Conservation (phyloP, 2,888 invertebrate species). For the Portevinia maculata region DNA sequence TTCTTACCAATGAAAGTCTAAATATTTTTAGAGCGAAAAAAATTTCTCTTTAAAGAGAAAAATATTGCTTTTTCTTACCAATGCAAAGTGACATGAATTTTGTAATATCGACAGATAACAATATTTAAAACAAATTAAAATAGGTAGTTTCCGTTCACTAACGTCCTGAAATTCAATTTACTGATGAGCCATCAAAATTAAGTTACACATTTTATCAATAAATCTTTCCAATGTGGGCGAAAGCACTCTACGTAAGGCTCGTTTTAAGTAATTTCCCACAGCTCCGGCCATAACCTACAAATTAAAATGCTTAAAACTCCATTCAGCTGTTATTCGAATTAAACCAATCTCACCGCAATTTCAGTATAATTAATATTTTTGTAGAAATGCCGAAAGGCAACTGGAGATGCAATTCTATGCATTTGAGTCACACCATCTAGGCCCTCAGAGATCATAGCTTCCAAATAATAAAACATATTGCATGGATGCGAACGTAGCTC, state of each 20-base stretch:
- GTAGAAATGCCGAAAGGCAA: constrained; percentile 43
- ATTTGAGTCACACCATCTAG: constrained; percentile 74
- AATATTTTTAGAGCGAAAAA: too few relatives aligned
- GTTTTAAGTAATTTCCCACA: constrained; percentile 33
- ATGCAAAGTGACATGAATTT: too few relatives aligned
- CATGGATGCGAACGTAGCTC: constrained; percentile 76
- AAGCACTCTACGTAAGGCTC: constrained; percentile 5
- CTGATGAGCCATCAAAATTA: background rate
- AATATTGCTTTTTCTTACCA: too few relatives aligned
- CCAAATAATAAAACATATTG: constrained; percentile 75
- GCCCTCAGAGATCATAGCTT: constrained; percentile 76
- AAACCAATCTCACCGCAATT: constrained; percentile 18
- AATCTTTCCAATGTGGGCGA: constrained; percentile 26
- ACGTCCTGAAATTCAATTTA: background rate
- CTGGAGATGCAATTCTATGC: constrained; percentile 47
- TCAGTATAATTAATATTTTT: constrained; percentile 65
- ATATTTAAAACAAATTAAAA: too few relatives aligned
- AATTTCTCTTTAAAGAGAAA: too few relatives aligned
- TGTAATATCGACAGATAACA: too few relatives aligned
- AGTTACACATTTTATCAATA: constrained; percentile 33
- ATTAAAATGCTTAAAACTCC: background rate
- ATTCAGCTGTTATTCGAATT: background rate
- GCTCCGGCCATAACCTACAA: constrained; percentile 23
- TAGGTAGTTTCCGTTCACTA: too few relatives aligned
- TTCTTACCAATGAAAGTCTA: too few relatives aligned